Evolutionary conservation across 2,888 invertebrate species (phyloP).

Genomic region (Sinodicranocentrus sp.): DNA sequence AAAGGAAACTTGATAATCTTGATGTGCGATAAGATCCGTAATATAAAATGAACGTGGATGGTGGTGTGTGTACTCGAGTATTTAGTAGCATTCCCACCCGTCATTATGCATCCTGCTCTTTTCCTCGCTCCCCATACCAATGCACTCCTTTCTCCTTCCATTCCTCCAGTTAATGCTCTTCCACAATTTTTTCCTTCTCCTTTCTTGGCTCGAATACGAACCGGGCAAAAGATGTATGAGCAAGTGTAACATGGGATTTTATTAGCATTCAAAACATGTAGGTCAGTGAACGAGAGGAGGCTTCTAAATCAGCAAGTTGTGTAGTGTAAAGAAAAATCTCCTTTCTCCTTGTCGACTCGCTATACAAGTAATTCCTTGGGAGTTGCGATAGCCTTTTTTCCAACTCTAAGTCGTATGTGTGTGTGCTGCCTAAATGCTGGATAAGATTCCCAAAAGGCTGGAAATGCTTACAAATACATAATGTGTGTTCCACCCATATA

Average conservation of each 20-base stretch:
- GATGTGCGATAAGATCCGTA: conserved; percentile 43
- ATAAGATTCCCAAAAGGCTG: conserved; percentile 65
- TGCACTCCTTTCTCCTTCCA: conserved; percentile 4
- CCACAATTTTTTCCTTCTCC: conserved; percentile 9
- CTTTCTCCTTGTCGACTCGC: conserved; percentile 51
- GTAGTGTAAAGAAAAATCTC: conserved; percentile 59
- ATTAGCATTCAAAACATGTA: conserved; percentile 67
- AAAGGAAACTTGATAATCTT: conserved; percentile 42
- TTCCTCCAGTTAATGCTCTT: conserved; percentile 33
- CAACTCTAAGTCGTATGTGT: conserved; percentile 19
- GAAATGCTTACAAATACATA: conserved; percentile 52
- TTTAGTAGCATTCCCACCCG: conserved; percentile 25
- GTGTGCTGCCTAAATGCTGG: conserved; percentile 53
- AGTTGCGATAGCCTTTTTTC: conserved; percentile 22
- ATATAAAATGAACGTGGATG: background rate
- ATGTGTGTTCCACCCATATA: conserved; percentile 30
- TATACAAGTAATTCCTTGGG: conserved; percentile 41
- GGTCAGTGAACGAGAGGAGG: conserved; percentile 69
- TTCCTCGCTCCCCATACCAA: background rate
- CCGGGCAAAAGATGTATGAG: conserved; percentile 43
- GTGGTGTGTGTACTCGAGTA: background rate
- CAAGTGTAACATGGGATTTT: conserved; percentile 59
- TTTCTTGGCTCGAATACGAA: background rate
- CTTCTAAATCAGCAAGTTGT: conserved; percentile 65
- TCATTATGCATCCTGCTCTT: conserved; percentile 40